phyloP scores from a whole-genome alignment of 2,888 invertebrate species.

The Pogonocherus hispidulus region DNA sequence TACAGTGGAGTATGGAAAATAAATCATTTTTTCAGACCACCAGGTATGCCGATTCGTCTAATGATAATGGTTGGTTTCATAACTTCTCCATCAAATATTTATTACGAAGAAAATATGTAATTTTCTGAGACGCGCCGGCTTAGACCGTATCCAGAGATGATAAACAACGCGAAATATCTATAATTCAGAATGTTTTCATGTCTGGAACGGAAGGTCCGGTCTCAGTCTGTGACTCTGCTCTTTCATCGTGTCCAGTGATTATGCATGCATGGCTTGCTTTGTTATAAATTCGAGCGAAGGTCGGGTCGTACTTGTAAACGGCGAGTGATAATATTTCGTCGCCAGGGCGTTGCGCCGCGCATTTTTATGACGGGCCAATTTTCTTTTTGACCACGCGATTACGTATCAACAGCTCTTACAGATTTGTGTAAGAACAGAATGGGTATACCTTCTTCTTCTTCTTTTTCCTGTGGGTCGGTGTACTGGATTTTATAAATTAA shows the following conservation, averaged over 20 bases:
- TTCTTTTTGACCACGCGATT: too few species aligned
- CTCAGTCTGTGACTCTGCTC: slow-evolving; percentile 3
- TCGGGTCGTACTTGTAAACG: slow-evolving; percentile 1
- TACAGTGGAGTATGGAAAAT: too few species aligned
- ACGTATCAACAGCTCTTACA: too few species aligned
- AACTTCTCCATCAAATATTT: too few species aligned
- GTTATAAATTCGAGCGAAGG: slow-evolving; percentile 30
- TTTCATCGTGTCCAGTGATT: slow-evolving; percentile 21
- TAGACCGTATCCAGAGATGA: slow-evolving; percentile 6
- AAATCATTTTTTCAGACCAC: too few species aligned
- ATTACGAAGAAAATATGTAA: not conserved
- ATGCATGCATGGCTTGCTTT: slow-evolving; percentile 24
- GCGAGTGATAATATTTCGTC: slow-evolving; percentile 11
- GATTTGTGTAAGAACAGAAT: too few species aligned
- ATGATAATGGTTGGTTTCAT: too few species aligned
- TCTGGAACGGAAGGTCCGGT: slow-evolving; percentile 16
- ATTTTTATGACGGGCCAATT: not conserved
- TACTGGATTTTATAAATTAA: too few species aligned
- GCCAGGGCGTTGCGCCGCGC: not conserved
- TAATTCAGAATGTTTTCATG: slow-evolving; percentile 25
- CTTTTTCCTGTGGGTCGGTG: too few species aligned
- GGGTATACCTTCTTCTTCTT: too few species aligned
- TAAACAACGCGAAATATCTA: slow-evolving; percentile 18
- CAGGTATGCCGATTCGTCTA: too few species aligned
- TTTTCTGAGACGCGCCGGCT: not conserved